These are phyloP conservation scores for Hemichromis elongatus DNA, from an alignment of 2,113 vertebrate species.

Conservation along the genomic window DNA sequence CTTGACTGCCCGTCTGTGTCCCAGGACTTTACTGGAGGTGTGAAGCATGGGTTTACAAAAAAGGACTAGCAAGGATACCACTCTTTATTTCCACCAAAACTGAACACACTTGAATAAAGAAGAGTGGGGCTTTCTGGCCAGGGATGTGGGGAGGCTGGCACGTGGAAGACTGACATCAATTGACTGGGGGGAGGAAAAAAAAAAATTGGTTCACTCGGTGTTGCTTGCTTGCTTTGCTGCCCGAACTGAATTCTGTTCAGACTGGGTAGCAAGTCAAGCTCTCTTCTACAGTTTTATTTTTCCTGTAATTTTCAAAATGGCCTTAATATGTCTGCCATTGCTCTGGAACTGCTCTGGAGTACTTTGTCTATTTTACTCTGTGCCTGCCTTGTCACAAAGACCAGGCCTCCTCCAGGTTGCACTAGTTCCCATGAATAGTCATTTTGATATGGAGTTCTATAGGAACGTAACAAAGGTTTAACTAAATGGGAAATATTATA, in stretches of 20 bases:
- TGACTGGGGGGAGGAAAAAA: constrained; percentile 68
- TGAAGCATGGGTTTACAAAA: constrained; percentile 57
- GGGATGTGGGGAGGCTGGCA: constrained; percentile 59
- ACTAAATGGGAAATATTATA: constrained; percentile 77
- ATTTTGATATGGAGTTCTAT: constrained; percentile 77
- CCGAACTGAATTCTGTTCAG: constrained; percentile 52
- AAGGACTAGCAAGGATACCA: constrained; percentile 77
- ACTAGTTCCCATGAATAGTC: constrained; percentile 95
- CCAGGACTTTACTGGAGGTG: constrained; percentile 71
- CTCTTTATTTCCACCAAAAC: constrained; percentile 78
- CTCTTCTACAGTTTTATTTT: constrained; percentile 74
- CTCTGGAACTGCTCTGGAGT: constrained; percentile 77
- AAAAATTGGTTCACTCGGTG: constrained; percentile 78
- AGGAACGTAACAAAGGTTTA: constrained; percentile 73
- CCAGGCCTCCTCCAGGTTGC: constrained; percentile 94
- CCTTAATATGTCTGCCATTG: constrained; percentile 91
- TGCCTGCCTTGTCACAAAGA: constrained; percentile 94
- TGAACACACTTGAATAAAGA: constrained; percentile 63
- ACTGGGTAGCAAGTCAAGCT: constrained; percentile 76
- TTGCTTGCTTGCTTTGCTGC: constrained; percentile 59
- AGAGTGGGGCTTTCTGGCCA: constrained; percentile 59
- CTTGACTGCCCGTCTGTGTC: constrained; percentile 80
- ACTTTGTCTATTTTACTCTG: constrained; percentile 83
- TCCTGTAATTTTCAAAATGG: constrained; percentile 86
- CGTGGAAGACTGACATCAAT: constrained; percentile 50